Evolutionary conservation across 2,113 vertebrate species (phyloP).

Genomic region (Thamnaconus septentrionalis): DNA sequence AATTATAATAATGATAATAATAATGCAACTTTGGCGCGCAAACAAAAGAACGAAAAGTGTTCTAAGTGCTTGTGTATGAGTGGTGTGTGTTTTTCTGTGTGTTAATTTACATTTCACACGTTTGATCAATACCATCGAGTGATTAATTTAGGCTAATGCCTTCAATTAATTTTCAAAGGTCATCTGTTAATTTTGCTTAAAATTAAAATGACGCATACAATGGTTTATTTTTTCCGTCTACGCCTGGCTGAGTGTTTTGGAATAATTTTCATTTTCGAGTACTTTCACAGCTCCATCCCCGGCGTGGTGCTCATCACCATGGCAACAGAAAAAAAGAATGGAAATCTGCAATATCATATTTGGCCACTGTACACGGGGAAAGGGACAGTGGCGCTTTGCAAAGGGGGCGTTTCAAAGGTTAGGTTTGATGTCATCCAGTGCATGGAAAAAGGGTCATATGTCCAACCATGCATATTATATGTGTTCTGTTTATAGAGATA

Average conservation of each 20-base stretch:
- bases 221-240: too few species aligned
- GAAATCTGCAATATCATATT: slow-evolving; percentile 1
- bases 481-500: not conserved
- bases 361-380: not conserved
- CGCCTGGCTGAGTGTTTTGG: not conserved
- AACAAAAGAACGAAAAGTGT: too few species aligned
- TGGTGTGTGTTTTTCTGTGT: too few species aligned
- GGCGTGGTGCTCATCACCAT: slow-evolving; percentile 42
- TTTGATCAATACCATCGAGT: too few species aligned
- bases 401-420: not conserved
- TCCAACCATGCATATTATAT: not conserved
- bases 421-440: not conserved
- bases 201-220: too few species aligned
- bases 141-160: too few species aligned
- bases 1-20: too few species aligned
- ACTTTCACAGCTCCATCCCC: not conserved
- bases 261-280: not conserved
- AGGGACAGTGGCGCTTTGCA: not conserved
- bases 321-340: slow-evolving; percentile 28
- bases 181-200: too few species aligned
- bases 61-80: too few species aligned
- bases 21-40: too few species aligned
- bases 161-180: too few species aligned
- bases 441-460: not conserved
- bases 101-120: too few species aligned